phyloP scores from a whole-genome alignment of 2,888 invertebrate genomes.

The Drosophila mimica region DNA sequence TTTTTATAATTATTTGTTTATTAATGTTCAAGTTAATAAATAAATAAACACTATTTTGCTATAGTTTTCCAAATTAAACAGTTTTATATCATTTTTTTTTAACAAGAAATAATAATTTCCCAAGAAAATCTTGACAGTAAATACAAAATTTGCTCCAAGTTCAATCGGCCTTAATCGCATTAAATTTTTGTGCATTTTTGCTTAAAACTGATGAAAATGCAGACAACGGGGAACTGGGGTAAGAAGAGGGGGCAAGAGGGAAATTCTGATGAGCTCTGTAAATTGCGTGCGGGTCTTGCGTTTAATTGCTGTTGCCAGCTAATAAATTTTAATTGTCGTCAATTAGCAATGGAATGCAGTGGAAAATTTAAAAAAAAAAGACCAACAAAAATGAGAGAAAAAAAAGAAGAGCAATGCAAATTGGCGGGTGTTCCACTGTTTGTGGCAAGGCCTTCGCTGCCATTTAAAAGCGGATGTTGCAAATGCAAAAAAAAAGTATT shows the following conservation, averaged over 20 bases:
- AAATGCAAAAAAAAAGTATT: constrained; percentile 16
- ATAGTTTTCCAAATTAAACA: background rate
- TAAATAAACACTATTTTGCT: background rate
- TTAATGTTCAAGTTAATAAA: no score
- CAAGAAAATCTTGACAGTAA: background rate
- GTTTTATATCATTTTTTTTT: background rate
- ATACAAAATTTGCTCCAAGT: background rate
- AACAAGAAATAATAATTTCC: background rate
- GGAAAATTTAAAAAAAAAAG: constrained; percentile 47
- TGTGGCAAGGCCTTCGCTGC: constrained; percentile 46
- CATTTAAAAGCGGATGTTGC: constrained; percentile 61
- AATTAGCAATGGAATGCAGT: constrained; percentile 76
- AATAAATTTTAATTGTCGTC: constrained; percentile 81
- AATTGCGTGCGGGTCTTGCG: constrained; percentile 60
- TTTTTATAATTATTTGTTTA: background rate
- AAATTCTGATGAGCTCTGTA: constrained; percentile 19
- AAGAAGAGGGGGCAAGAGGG: background rate
- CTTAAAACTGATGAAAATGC: constrained; percentile 36
- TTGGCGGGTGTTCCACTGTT: constrained; percentile 42
- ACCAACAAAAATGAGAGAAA: background rate
- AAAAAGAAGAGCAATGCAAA: constrained; percentile 47
- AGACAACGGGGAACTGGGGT: background rate
- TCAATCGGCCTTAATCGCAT: background rate
- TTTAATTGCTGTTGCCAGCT: constrained; percentile 80
- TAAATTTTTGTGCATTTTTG: constrained; percentile 13